Evolutionary conservation across 2,888 invertebrate genomes (phyloP), one percentile per base, ranked within the genome.

Genomic region (Chorisops tibialis): DNA sequence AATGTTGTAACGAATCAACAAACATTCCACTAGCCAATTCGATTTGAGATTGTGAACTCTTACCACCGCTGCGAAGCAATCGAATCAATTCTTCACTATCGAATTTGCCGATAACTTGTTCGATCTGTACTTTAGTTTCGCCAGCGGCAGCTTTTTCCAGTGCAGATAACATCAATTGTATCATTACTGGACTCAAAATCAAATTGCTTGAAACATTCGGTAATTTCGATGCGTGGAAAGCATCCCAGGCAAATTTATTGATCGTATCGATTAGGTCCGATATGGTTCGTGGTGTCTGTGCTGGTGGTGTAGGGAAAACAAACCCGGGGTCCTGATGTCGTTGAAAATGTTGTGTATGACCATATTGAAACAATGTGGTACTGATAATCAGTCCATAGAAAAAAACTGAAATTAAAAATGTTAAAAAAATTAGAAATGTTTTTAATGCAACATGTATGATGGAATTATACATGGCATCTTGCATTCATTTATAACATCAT

Each of bases 11-110:
- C 0, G 60, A 7, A 35, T 68, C 68, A 35, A 65, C 30, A 37
- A 70, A 70, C 7, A 70, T 64, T n/a, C 68, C 69, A 45, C 47
- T 66, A 1, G 67, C 69, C 6, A 68, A 59, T 58, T 65, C 64
- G 4, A 70, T 21, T 52, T 67, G 66, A 14, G 64, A 62, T 18
- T 21, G 3, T 30, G 49, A 45, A 11, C 30, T 43, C 24, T 30
- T 35, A 18, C 24, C n/a, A 1, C 43, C 14, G 11, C 14, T 37
- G n/a, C 9, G 14, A 30, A 50, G 43, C 16, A 19, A 22, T 7
- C 19, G 35, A 18, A 45, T 12, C 11, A 48, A 39, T 11, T 59
- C 19, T 52, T 52, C 7, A 11, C n/a, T n/a, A n/a, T 43, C 14
- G 18, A 48, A 18, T 62, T 12, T 43, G 7, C 65, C 61, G 11